Conservation (phyloP, 2,113 vertebrate species). For the Rhea americana region DNA sequence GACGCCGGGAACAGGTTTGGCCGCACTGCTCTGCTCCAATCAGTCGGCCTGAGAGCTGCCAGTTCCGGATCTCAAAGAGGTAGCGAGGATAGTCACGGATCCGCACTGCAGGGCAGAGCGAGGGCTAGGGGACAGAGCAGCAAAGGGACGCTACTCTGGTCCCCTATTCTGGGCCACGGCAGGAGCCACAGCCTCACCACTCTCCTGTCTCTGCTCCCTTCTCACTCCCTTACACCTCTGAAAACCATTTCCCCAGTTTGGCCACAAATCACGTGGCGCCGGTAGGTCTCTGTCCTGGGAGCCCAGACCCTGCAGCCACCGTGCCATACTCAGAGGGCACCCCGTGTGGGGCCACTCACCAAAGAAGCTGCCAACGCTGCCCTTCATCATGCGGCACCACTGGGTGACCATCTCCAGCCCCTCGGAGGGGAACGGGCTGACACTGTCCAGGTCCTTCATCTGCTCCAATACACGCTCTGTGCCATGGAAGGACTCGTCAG, state of each 20-base stretch:
- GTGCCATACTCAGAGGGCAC: background rate
- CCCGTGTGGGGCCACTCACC: slow-evolving; percentile 76
- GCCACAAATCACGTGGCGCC: rapidly evolving
- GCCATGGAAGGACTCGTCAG: slow-evolving; percentile 88
- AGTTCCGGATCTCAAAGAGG: slow-evolving; percentile 95
- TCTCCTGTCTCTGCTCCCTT: background rate
- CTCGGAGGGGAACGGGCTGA: slow-evolving; percentile 90
- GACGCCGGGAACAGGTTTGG: slow-evolving; percentile 85
- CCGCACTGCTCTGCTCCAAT: slow-evolving; percentile 91
- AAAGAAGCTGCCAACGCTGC: slow-evolving; percentile 86
- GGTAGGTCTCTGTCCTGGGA: background rate
- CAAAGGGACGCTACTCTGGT: background rate
- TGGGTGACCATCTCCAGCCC: slow-evolving; percentile 89
- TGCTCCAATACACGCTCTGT: slow-evolving; percentile 86
- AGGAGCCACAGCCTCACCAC: background rate
- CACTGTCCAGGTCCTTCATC: slow-evolving; percentile 85
- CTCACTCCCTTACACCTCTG: background rate
- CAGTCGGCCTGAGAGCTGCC: slow-evolving; percentile 89
- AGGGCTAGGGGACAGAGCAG: background rate
- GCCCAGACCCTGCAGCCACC: background rate
- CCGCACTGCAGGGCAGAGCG: slow-evolving; percentile 67
- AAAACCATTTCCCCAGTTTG: background rate
- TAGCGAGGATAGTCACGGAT: slow-evolving; percentile 97
- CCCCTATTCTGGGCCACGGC: rapidly evolving
- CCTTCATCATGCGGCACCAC: slow-evolving; percentile 93